Conservation (phyloP, 2,888 invertebrate genomes). For the Rosalia funebris region DNA sequence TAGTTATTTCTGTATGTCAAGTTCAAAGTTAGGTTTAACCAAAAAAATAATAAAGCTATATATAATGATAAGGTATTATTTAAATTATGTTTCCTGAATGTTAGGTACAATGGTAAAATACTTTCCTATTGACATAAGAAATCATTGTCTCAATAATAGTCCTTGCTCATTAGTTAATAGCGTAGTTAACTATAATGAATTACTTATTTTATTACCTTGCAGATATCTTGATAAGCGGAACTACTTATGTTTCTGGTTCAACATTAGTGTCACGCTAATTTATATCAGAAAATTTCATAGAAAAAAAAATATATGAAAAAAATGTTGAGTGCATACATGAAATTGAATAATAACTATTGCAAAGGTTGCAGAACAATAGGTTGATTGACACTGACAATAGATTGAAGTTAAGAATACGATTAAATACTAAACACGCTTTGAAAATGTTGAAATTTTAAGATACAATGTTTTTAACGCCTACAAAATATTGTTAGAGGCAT, state of each 20-base stretch:
- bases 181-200: slow-evolving; percentile 28
- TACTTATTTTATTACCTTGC: slow-evolving; percentile 35
- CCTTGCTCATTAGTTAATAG: slow-evolving; percentile 36
- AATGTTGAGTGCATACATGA: slow-evolving; percentile 27
- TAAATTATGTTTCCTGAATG: not conserved
- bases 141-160: slow-evolving; percentile 14
- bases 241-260: slow-evolving; percentile 36
- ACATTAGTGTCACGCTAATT: slow-evolving; percentile 36
- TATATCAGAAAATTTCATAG: slow-evolving; percentile 32
- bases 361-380: slow-evolving; percentile 35
- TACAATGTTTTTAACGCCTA: slow-evolving; percentile 17
- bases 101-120: not conserved
- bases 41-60: not conserved
- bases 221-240: slow-evolving; percentile 37
- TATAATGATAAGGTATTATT: not conserved
- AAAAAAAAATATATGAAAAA: slow-evolving; percentile 22
- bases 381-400: slow-evolving; percentile 31
- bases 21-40: not conserved
- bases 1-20: no score
- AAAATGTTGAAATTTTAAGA: slow-evolving; percentile 28
- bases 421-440: slow-evolving; percentile 8
- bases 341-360: slow-evolving; percentile 25
- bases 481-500: slow-evolving; percentile 4
- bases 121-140: slow-evolving; percentile 4
- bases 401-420: slow-evolving; percentile 14